A percentile compares a stretch with the other conserved stretches of the same genome.
Conservation (phyloP, 2,797 vertebrate genomes). For the Pitangus sulphuratus region DNA sequence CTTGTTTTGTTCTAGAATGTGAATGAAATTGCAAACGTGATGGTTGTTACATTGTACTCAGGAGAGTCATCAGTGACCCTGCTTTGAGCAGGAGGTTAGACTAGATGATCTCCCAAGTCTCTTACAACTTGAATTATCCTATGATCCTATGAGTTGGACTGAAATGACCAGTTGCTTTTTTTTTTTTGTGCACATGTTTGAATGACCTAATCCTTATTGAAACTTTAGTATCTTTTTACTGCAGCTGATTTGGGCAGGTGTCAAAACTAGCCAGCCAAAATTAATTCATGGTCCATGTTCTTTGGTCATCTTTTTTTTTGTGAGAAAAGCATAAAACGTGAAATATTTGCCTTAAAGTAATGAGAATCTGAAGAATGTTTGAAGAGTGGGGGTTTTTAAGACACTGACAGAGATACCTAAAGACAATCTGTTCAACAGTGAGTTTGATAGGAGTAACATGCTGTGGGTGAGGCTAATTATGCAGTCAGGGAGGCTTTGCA, state of each 20-base stretch:
- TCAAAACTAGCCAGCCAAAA: not conserved
- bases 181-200: not conserved
- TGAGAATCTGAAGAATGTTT: not conserved
- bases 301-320: not conserved
- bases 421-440: constrained; percentile 27
- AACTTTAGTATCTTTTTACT: not conserved
- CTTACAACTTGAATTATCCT: not conserved
- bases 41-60: not conserved
- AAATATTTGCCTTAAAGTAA: not conserved
- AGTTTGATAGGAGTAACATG: constrained; percentile 35
- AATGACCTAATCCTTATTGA: not conserved
- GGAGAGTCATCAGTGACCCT: not conserved
- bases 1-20: not conserved
- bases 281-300: not conserved
- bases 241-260: not conserved
- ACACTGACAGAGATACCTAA: constrained; percentile 10
- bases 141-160: not conserved
- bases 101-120: not conserved
- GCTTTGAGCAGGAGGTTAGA: not conserved
- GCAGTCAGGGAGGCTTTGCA: constrained; percentile 26
- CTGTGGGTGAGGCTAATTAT: constrained; percentile 44
- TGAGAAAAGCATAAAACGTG: not conserved
- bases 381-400: not conserved
- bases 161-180: not conserved
- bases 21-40: not conserved